Evolutionary conservation across 2,113 vertebrate species (phyloP).

Genomic region (Heloderma charlesbogerti): DNA sequence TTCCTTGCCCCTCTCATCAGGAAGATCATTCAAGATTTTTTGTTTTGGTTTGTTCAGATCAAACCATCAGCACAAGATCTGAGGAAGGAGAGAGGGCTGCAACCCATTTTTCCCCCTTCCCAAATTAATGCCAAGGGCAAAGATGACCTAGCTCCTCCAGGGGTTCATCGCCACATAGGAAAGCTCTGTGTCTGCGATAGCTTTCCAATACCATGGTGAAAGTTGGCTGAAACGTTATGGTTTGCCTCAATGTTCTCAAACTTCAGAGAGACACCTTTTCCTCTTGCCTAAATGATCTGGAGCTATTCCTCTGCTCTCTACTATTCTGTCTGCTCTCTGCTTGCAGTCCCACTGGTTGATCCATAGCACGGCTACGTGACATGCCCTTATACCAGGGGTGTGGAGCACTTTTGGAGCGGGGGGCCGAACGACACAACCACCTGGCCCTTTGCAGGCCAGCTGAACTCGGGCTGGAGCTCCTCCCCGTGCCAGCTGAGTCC

Average conservation of each 20-base stretch:
- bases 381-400: no score
- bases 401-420: no score
- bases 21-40: neutral
- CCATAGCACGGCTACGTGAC: no score
- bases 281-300: neutral
- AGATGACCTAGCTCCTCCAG: neutral
- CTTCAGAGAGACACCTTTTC: neutral
- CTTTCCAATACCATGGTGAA: neutral
- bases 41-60: neutral
- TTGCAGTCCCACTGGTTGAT: no score
- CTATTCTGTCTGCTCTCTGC: no score
- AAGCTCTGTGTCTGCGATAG: neutral
- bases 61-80: neutral
- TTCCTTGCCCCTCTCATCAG: neutral
- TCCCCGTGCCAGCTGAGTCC: no score
- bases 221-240: neutral
- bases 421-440: no score
- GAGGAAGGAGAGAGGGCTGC: neutral
- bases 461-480: no score
- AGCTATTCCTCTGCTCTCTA: neutral
- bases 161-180: neutral
- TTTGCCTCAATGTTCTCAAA: neutral
- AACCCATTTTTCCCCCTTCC: neutral
- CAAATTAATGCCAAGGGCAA: neutral
- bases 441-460: no score